phyloP scores from a whole-genome alignment of 1,140 invertebrate species.

The Hylaeus volcanicus region DNA sequence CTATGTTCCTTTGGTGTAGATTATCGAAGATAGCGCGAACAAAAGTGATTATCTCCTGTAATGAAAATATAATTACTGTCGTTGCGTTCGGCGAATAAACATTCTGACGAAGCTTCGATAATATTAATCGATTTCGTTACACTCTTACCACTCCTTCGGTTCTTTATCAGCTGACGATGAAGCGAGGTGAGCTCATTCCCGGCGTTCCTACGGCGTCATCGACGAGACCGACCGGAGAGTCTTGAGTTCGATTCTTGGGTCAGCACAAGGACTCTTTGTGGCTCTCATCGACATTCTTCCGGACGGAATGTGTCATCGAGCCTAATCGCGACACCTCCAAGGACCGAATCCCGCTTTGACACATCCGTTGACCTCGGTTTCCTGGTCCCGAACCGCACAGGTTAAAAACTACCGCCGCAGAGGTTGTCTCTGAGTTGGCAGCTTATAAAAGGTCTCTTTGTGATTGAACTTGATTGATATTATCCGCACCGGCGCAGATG shows the following conservation, averaged over 20 bases:
- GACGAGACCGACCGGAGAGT: conserved; percentile 14
- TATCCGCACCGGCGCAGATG: too few relatives aligned
- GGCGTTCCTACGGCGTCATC: conserved; percentile 21
- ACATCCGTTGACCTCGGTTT: conserved; percentile 46
- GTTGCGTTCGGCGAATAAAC: not conserved
- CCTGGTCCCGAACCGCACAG: conserved; percentile 1
- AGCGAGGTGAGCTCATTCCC: conserved; percentile 41
- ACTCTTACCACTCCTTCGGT: not conserved
- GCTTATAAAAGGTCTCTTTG: too few relatives aligned
- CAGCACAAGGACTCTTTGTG: conserved; percentile 15
- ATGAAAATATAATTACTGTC: too few relatives aligned
- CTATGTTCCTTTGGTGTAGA: too few relatives aligned
- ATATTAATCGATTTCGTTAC: conserved; percentile 7
- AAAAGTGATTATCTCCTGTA: too few relatives aligned
- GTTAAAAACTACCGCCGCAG: too few relatives aligned
- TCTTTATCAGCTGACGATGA: conserved; percentile 36
- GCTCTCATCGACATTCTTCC: conserved; percentile 16
- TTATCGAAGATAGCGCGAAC: too few relatives aligned
- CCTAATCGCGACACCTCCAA: conserved; percentile 55
- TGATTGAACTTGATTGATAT: too few relatives aligned
- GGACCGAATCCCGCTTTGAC: conserved; percentile 47
- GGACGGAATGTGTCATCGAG: conserved; percentile 36
- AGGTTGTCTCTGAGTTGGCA: too few relatives aligned
- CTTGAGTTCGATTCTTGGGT: not conserved
- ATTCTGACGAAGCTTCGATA: not conserved